phyloP scores from a whole-genome alignment of 2,888 invertebrate species.

The Stegophylla sp. region DNA sequence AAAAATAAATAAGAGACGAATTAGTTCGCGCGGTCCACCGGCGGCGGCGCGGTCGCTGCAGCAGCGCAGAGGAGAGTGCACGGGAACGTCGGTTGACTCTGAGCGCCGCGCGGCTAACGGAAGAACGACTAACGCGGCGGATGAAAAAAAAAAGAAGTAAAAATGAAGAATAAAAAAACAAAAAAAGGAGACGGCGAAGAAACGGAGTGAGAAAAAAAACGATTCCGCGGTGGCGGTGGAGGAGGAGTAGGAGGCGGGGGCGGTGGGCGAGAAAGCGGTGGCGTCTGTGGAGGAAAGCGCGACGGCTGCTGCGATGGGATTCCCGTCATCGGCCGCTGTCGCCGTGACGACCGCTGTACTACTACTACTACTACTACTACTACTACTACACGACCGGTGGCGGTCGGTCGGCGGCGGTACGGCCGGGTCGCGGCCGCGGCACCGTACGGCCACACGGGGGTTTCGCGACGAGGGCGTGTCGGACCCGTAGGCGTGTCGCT shows the following conservation, averaged over 20 bases:
- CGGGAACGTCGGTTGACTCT: neutral
- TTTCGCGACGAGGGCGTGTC: slow-evolving; percentile 35
- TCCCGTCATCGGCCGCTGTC: slow-evolving; percentile 41
- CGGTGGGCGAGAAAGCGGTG: neutral
- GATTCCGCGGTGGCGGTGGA: neutral
- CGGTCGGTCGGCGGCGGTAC: neutral
- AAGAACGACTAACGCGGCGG: neutral
- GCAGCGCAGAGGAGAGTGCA: too few relatives aligned
- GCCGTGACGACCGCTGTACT: slow-evolving; percentile 49
- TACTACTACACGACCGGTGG: neutral
- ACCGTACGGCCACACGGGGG: slow-evolving; percentile 14
- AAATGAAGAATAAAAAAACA: neutral
- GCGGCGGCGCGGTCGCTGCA: too few relatives aligned
- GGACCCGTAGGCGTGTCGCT: slow-evolving; percentile 32
- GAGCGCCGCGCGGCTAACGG: neutral
- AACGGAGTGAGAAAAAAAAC: neutral
- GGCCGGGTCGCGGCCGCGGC: slow-evolving; percentile 5
- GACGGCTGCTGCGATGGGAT: slow-evolving; percentile 27
- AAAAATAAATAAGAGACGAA: too few relatives aligned
- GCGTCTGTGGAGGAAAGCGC: neutral
- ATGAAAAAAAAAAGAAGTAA: neutral
- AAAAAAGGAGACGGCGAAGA: neutral
- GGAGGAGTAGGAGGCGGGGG: neutral
- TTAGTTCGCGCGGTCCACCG: too few relatives aligned
- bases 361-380: too few relatives aligned